Evolutionary conservation across 2,113 vertebrate genomes (phyloP).

Genomic region (Cynopterus brachyotis): DNA sequence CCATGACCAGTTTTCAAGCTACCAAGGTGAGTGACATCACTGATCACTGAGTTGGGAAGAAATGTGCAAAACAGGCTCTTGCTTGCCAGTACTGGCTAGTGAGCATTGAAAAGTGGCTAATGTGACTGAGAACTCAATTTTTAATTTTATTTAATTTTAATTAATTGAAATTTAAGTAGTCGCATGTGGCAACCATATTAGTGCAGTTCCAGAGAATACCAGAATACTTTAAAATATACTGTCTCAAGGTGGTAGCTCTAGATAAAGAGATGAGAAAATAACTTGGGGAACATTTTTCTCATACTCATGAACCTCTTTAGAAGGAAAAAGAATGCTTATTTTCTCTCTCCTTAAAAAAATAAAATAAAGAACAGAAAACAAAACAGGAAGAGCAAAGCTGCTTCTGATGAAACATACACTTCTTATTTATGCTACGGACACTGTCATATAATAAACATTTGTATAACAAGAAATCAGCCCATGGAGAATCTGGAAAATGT

Average conservation of each 20-base stretch:
- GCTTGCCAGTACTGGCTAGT: neutral
- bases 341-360: constrained; percentile 3
- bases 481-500: constrained; percentile 28
- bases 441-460: constrained; percentile 44
- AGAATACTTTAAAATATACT: neutral
- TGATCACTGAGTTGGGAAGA: neutral
- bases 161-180: neutral
- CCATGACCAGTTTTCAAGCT: neutral
- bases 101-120: neutral
- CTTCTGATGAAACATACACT: neutral
- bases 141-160: neutral
- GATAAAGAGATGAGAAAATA: neutral
- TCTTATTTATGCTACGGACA: constrained; percentile 22
- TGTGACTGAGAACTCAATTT: neutral
- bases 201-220: neutral
- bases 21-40: neutral
- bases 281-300: neutral
- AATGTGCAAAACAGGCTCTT: neutral
- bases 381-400: neutral
- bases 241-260: neutral
- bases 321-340: constrained; percentile 20
- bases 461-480: constrained; percentile 2
- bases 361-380: constrained; percentile 41
- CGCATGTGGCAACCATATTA: neutral
- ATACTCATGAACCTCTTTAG: neutral